Base-by-base conservation (phyloP, 2,113 vertebrate genomes). In the Pristiophorus japonicus region DNA sequence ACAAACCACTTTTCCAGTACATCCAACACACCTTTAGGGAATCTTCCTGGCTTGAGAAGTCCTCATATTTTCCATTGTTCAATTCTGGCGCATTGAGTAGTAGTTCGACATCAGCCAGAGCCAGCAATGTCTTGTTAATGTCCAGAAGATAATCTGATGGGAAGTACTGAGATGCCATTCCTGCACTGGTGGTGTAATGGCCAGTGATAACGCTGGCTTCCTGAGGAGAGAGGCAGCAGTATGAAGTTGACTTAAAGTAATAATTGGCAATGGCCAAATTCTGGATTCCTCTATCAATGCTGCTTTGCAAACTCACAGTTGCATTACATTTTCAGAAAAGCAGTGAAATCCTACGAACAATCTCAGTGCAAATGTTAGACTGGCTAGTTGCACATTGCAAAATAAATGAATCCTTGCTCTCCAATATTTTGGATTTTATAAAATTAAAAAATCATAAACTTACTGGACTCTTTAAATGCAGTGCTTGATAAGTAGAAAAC, bases 21-120 rank as follows among this genome's bases (percentile, higher is more conserved):
- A 70, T 70, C n/a, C 27, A 94, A 7, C 45, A 95, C 97, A 99
- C 99, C 98, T 97, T 98, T 95, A 99, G 97, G 10, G 97, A 98
- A 96, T 99, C 98, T 96, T 99, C 99, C 96, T 99, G 99, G 95
- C 97, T 97, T 27, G 98, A 98, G 96, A 99, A 98, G 96, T 99
- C 98, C 94, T 99, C 98, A 22, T 98, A 99, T 63, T 98, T 96
- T 51, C 98, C 97, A 45, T 97, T 97, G 12, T 97, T 98, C 45
- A 99, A 98, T 96, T 99, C 98, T 0, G 98, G 98, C 94, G 98
- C 97, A 97, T 98, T 99, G 95, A 99, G 97, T 11, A 98, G 97
- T 95, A 99, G 96, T 78, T 99, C 99, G n/a, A 97, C 97, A 97
- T 98, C 98, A 8, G 98, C 98, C 97, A 99, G 98, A 85, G 97